Conservation (phyloP, 2,888 invertebrate genomes). For the Magallana nippona region DNA sequence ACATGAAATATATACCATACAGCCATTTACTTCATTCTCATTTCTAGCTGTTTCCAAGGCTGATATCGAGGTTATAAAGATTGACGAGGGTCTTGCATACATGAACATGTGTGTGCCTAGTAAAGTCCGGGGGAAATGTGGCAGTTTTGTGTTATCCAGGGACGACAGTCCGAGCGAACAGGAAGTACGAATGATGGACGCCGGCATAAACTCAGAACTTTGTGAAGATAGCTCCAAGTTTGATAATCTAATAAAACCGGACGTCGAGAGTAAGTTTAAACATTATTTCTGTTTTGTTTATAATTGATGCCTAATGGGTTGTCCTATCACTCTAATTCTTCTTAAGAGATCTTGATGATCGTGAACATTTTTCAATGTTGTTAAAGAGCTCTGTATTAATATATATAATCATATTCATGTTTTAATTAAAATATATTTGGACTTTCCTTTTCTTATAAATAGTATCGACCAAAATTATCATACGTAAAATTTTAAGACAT, state of each 20-base stretch:
- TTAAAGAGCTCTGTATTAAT: too few species aligned
- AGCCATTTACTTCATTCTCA: too few species aligned
- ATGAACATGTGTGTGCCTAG: not conserved
- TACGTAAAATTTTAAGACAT: too few species aligned
- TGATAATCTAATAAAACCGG: not conserved
- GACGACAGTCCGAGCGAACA: constrained; percentile 18
- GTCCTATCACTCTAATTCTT: too few species aligned
- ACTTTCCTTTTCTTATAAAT: too few species aligned
- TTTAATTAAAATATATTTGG: too few species aligned
- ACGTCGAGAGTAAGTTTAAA: not conserved
- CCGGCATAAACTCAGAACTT: not conserved
- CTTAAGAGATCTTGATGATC: too few species aligned
- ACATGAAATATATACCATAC: too few species aligned
- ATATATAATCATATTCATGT: too few species aligned
- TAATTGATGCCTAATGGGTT: too few species aligned
- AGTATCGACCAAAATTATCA: too few species aligned
- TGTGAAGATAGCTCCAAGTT: constrained; percentile 18
- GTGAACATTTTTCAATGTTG: too few species aligned
- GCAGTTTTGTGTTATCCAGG: not conserved
- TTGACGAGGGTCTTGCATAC: not conserved
- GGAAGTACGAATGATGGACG: not conserved
- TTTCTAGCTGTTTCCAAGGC: not conserved
- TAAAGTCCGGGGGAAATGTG: not conserved
- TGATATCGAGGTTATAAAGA: not conserved
- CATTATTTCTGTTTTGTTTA: not conserved